phyloP scores from a whole-genome alignment of 2,113 vertebrate genomes.

The Blennius ocellaris region DNA sequence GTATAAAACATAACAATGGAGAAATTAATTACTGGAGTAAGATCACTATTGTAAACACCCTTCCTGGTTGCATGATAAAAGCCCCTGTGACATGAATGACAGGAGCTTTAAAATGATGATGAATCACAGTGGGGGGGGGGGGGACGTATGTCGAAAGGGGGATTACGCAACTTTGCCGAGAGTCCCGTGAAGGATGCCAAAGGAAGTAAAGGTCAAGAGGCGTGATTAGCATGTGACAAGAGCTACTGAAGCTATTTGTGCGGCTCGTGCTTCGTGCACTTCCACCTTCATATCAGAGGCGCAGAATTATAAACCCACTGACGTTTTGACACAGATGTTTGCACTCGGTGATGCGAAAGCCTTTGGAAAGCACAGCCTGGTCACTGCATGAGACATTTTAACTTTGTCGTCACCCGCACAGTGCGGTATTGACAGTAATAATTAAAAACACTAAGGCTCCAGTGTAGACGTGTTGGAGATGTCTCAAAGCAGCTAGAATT shows the following conservation, averaged over 20 bases:
- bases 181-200: conserved; percentile 32
- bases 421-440: background rate
- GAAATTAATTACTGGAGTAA: background rate
- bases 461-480: too few relatives aligned
- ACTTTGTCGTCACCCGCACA: background rate
- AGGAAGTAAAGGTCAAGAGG: conserved; percentile 44
- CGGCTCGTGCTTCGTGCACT: background rate
- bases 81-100: conserved; percentile 8
- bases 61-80: too few relatives aligned
- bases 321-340: conserved; percentile 10
- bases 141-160: background rate
- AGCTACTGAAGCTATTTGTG: background rate
- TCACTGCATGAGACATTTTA: background rate
- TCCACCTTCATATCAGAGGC: background rate
- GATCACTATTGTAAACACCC: too few relatives aligned
- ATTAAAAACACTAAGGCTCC: too few relatives aligned
- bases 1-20: conserved; percentile 1
- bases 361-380: background rate
- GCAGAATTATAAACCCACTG: background rate
- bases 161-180: background rate
- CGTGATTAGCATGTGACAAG: conserved; percentile 57
- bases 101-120: conserved; percentile 4
- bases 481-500: too few relatives aligned
- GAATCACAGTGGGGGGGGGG: background rate
- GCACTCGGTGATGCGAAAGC: background rate